Evolutionary conservation across 2,113 vertebrate genomes (phyloP), one percentile per base, ranked within the genome.

Genomic region (Hylia prasina): DNA sequence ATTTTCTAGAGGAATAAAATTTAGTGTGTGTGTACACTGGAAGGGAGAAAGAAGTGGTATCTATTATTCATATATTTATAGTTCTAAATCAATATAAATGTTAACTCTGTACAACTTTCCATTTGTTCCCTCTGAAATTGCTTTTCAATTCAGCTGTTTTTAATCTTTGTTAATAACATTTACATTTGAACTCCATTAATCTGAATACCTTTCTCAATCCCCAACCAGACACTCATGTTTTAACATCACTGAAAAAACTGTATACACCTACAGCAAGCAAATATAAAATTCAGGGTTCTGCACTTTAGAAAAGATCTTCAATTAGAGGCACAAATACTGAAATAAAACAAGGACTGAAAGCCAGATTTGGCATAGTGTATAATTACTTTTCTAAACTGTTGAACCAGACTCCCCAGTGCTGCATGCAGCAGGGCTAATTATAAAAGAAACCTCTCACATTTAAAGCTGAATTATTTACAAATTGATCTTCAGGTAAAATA

Each of bases 331-430:
- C 77, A 96, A 87, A 93, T 57, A 91, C 19, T 92, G 61, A 90
- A 96, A 90, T 71, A 88, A 94, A 89, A 90, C 48, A 90, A 87
- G 79, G 31, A 92, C 39, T n/a, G 53, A 73, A 94, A 80, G 70
- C 6, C 76, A 97, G 87, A 40, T 93, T 96, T 87, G 80, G 80
- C 56, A 65, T 2, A 80, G 44, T 73, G 80, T 92, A 44, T 95
- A 97, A 98, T 96, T 97, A 86, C 66, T 94, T 96, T 91, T 78
- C 57, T 87, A 63, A 90, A 97, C 57, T 64, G 89, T 72, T 86
- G 89, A 96, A 86, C 92, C 86, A 96, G 42, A 78, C 39, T 94
- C n/a, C 73, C 53, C 85, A 93, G 66, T 73, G 71, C 77, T 82
- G 68, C 84, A 87, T 89, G 63, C 84, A 83, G 31, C 54, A 72